Evolutionary conservation across 2,888 invertebrate species (phyloP).

Genomic region (Ephialtes manifestator): DNA sequence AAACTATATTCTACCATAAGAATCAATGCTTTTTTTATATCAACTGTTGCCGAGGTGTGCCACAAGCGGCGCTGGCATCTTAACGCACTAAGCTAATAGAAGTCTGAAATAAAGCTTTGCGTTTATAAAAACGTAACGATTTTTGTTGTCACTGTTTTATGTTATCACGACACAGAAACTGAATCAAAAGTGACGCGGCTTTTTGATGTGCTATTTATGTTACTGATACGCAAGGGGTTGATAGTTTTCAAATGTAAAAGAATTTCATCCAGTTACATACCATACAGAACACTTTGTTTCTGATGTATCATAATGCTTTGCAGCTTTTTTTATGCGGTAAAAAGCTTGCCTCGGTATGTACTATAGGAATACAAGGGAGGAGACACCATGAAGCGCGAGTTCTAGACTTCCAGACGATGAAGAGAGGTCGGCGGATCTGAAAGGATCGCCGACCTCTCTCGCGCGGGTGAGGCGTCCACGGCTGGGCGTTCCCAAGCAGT

Average conservation of each 20-base stretch:
- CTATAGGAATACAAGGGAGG: neutral
- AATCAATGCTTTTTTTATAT: too few relatives aligned
- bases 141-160: too few relatives aligned
- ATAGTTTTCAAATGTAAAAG: neutral
- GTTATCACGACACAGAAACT: too few relatives aligned
- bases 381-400: constrained; percentile 5
- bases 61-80: too few relatives aligned
- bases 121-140: too few relatives aligned
- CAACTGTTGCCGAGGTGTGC: too few relatives aligned
- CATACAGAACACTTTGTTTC: neutral
- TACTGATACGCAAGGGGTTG: too few relatives aligned
- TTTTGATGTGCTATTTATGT: too few relatives aligned
- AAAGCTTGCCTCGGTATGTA: neutral
- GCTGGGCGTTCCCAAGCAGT: constrained; percentile 61
- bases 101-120: too few relatives aligned
- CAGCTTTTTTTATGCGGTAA: neutral
- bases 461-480: neutral
- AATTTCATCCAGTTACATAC: neutral
- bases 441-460: constrained; percentile 43
- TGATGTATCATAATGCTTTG: neutral
- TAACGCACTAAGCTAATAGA: too few relatives aligned
- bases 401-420: constrained; percentile 19
- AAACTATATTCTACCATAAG: too few relatives aligned
- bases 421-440: constrained; percentile 50
- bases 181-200: too few relatives aligned